These are phyloP conservation scores for Drosophila setifemur DNA, from an alignment of 1,140 invertebrate species.

Conservation along the genomic window DNA sequence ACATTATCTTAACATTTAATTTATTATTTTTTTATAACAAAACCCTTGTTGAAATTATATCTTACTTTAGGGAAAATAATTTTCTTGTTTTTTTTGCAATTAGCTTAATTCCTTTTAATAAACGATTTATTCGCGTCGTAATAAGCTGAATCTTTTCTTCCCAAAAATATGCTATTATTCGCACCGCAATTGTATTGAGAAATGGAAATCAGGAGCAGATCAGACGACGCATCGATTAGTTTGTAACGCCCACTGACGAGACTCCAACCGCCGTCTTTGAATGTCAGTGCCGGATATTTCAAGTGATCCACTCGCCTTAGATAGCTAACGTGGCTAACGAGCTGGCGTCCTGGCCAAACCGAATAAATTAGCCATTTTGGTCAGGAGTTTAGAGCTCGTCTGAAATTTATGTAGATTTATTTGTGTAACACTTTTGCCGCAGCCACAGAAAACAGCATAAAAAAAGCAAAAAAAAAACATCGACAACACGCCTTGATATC, in stretches of 20 bases:
- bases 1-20: too few relatives aligned
- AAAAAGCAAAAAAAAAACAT: neutral
- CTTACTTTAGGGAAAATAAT: too few relatives aligned
- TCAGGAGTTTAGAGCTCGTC: conserved; percentile 31
- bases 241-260: conserved; percentile 34
- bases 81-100: too few relatives aligned
- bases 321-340: conserved; percentile 60
- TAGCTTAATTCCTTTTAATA: too few relatives aligned
- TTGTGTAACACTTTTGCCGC: conserved; percentile 68
- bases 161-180: neutral
- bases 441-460: neutral
- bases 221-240: conserved; percentile 49
- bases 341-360: conserved; percentile 26
- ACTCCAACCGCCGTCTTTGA: neutral
- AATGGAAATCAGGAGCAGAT: conserved; percentile 26
- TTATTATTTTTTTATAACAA: too few relatives aligned
- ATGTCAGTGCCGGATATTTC: neutral
- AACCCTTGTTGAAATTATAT: too few relatives aligned
- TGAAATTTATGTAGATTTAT: conserved; percentile 77
- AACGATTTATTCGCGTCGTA: too few relatives aligned
- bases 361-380: conserved; percentile 35
- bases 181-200: neutral
- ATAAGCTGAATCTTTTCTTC: too few relatives aligned
- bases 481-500: conserved; percentile 60
- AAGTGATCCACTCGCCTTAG: conserved; percentile 13